Percentiles rank a stretch among this genome's conserved stretches.
phyloP scores from a whole-genome alignment of 2,113 vertebrate species.

The Bolborhynchus lineola region DNA sequence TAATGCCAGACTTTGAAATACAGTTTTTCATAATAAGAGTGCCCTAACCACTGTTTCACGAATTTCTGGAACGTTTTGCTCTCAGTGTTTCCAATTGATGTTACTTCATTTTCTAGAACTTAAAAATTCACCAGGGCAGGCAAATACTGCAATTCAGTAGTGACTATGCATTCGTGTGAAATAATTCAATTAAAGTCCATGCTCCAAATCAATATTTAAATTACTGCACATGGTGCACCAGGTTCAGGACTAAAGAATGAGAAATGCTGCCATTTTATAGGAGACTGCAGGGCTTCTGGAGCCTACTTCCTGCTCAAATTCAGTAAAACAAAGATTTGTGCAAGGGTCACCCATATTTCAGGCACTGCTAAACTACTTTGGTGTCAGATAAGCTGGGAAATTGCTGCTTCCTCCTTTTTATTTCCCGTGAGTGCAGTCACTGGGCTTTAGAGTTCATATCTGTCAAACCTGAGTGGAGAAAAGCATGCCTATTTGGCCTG shows the following conservation, averaged over 20 bases:
- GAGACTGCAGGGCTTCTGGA: not conserved
- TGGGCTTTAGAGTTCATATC: not conserved
- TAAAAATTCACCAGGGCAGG: not conserved
- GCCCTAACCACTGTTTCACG: not conserved
- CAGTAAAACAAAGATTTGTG: not conserved
- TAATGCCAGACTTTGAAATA: not conserved
- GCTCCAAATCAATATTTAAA: not conserved
- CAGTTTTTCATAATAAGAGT: not conserved
- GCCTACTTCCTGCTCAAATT: not conserved
- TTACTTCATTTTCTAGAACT: not conserved
- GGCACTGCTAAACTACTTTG: not conserved
- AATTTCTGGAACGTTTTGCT: not conserved
- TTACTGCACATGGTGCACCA: not conserved
- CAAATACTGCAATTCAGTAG: not conserved
- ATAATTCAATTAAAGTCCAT: not conserved
- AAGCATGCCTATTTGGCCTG: not conserved
- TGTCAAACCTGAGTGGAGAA: not conserved
- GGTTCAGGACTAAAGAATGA: not conserved
- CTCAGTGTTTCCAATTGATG: not conserved
- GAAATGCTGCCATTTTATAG: not conserved
- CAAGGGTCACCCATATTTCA: not conserved
- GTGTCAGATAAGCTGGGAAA: not conserved
- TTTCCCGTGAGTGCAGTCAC: not conserved
- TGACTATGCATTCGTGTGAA: not conserved
- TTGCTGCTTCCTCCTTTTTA: not conserved